These are phyloP conservation scores for Chrysocyon brachyurus DNA, from an alignment of 2,797 vertebrate genomes.

Conservation along the genomic window DNA sequence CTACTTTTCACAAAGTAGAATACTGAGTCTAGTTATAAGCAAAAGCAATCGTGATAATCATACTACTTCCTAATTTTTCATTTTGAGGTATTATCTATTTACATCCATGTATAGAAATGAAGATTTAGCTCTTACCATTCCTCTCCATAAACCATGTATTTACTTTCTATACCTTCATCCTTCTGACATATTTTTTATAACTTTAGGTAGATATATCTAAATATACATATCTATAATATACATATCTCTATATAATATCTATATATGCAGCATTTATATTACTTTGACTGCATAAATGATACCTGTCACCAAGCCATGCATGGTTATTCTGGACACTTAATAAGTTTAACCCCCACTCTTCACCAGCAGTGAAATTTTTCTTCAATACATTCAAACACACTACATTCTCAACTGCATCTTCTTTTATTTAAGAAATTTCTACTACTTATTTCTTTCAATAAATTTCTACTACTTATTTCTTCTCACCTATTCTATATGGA, in stretches of 20 bases:
- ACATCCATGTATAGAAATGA: not conserved
- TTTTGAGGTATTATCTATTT: not conserved
- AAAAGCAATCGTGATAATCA: not conserved
- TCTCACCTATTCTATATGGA: not conserved
- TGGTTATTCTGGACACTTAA: not conserved
- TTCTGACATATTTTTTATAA: not conserved
- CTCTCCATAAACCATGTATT: not conserved
- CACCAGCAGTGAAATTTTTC: not conserved
- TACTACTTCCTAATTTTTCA: not conserved
- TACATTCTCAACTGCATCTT: not conserved
- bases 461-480: not conserved
- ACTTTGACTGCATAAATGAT: not conserved
- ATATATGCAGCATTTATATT: not conserved
- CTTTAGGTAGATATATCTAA: no score
- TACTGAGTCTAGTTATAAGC: not conserved
- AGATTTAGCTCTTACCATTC: not conserved
- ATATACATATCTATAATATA: no score
- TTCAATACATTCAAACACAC: not conserved
- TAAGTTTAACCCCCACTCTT: constrained; percentile 1
- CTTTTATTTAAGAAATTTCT: not conserved
- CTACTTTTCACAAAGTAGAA: not conserved
- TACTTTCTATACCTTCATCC: not conserved
- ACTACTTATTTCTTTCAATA: not conserved
- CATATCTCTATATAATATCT: no score
- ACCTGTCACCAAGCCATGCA: not conserved